These are phyloP conservation scores for Ceriagrion tenellum DNA, from an alignment of 2,888 invertebrate genomes.

Conservation along the genomic window DNA sequence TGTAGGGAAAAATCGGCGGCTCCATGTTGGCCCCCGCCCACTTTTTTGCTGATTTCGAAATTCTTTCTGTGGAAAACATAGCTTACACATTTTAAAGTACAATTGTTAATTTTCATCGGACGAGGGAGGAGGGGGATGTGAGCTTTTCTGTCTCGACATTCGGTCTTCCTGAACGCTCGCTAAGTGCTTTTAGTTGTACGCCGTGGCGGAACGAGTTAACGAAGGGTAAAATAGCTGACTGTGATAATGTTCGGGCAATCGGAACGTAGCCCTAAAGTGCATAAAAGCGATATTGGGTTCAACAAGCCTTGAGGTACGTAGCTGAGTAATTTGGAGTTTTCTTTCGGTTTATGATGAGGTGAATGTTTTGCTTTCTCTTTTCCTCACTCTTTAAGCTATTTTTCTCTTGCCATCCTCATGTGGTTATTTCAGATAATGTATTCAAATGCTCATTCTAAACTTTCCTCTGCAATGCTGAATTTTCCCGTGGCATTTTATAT, in stretches of 20 bases:
- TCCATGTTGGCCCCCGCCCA: not conserved
- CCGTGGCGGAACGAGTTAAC: not conserved
- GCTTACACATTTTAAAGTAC: not conserved
- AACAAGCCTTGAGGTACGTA: not conserved
- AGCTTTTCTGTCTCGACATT: not conserved
- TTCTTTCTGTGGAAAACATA: not conserved
- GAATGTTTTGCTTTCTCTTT: too few species aligned
- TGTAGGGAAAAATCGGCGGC: not conserved
- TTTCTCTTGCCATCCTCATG: too few species aligned
- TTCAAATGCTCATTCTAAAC: too few species aligned
- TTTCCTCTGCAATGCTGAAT: too few species aligned
- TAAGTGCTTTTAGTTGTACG: not conserved
- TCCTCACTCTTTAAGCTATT: too few species aligned
- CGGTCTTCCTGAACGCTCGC: not conserved
- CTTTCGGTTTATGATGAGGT: too few species aligned
- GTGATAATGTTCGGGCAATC: not conserved
- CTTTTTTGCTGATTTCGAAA: slow-evolving; percentile 16
- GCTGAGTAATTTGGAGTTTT: not conserved
- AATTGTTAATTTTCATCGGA: not conserved
- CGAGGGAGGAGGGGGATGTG: too few species aligned
- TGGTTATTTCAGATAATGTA: too few species aligned
- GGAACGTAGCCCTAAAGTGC: not conserved
- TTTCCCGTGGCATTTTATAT: too few species aligned
- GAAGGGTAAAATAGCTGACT: too few species aligned
- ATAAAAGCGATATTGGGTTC: not conserved